These are phyloP conservation scores for Poeciliopsis gracilis DNA, from an alignment of 2,797 vertebrate genomes.

Conservation along the genomic window DNA sequence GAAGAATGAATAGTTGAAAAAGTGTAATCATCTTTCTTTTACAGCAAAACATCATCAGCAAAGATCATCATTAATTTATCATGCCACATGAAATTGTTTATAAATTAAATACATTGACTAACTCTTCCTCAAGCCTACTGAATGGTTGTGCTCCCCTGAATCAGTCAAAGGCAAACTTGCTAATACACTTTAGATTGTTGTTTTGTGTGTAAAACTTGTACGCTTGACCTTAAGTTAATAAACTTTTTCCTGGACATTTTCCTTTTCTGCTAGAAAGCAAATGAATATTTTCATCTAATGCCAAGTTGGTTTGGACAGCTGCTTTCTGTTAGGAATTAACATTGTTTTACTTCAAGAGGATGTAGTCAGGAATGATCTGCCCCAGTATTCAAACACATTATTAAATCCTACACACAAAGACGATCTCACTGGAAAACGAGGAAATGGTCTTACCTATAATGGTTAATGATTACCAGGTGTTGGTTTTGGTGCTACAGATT, in stretches of 20 bases:
- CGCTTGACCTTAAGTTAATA: not conserved
- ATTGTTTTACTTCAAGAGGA: conserved; percentile 69
- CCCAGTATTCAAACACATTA: conserved; percentile 27
- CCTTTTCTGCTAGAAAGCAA: not conserved
- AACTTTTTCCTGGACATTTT: not conserved
- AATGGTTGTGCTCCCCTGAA: not conserved
- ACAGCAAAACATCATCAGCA: no score
- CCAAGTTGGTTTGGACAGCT: not conserved
- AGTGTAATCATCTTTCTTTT: no score
- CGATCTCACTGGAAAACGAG: conserved; percentile 58
- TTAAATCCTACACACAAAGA: conserved; percentile 47
- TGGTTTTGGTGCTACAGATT: conserved; percentile 27
- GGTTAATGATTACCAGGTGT: conserved; percentile 52
- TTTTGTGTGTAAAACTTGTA: not conserved
- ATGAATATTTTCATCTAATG: not conserved
- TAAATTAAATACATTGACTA: no score
- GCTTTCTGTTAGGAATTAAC: not conserved
- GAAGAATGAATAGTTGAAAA: no score
- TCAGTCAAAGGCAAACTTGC: not conserved
- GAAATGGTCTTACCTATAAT: conserved; percentile 50
- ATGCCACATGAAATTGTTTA: no score
- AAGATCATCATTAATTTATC: no score
- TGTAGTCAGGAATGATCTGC: conserved; percentile 64
- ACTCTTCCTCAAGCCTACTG: not conserved
- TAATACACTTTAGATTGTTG: not conserved